Percentiles rank a stretch among this genome's conserved stretches.
These are phyloP conservation scores for Trialeurodes vaporariorum DNA, from an alignment of 1,140 invertebrate genomes.

Conservation along the genomic window DNA sequence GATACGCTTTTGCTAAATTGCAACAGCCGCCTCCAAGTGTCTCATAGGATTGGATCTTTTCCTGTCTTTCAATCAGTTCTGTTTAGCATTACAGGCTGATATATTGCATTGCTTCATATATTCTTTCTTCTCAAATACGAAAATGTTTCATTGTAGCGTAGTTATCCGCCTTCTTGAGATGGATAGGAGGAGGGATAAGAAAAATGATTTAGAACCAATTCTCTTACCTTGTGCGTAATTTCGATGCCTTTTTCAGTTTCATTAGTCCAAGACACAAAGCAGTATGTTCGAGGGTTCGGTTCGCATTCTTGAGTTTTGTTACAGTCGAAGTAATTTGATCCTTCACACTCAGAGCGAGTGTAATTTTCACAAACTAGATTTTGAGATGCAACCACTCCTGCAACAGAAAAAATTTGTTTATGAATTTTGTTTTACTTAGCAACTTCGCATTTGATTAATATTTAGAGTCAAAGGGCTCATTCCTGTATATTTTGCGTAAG, in stretches of 20 bases:
- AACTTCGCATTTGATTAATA: too few relatives aligned
- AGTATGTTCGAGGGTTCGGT: neutral
- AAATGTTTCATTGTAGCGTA: too few relatives aligned
- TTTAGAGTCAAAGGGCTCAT: too few relatives aligned
- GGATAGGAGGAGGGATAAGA: neutral
- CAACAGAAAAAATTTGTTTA: neutral
- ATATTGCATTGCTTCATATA: too few relatives aligned
- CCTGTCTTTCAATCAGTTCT: neutral
- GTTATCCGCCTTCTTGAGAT: neutral
- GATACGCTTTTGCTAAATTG: too few relatives aligned
- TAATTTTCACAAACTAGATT: neutral
- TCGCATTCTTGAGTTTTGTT: neutral
- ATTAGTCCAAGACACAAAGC: neutral
- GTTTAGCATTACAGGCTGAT: neutral
- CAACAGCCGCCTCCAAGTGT: too few relatives aligned
- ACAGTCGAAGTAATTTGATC: neutral
- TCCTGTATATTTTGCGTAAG: too few relatives aligned
- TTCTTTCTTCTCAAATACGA: neutral
- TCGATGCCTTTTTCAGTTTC: neutral
- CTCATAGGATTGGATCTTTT: too few relatives aligned
- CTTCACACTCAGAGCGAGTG: neutral
- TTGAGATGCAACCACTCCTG: neutral
- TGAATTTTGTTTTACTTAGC: too few relatives aligned
- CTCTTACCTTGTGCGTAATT: neutral
- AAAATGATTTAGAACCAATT: neutral